phyloP scores from a whole-genome alignment of 2,797 vertebrate genomes.

The Antennarius maculatus region DNA sequence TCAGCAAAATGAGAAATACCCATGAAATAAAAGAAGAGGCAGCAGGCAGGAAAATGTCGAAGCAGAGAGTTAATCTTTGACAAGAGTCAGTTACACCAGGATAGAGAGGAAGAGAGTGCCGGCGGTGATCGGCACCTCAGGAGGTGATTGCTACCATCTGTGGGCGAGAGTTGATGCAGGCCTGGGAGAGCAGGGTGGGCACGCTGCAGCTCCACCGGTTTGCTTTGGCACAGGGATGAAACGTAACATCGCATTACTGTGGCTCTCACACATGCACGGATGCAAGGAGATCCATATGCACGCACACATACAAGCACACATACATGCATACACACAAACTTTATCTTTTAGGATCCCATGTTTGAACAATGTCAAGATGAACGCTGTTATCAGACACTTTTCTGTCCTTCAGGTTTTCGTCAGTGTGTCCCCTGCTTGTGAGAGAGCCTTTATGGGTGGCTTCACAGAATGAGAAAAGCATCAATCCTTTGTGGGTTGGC shows the following conservation, averaged over 20 bases:
- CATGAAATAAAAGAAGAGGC: conserved; percentile 31
- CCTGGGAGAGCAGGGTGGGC: conserved; percentile 61
- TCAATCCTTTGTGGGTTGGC: conserved; percentile 38
- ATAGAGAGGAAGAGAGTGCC: conserved; percentile 45
- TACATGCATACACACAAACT: conserved; percentile 6
- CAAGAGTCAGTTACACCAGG: conserved; percentile 54
- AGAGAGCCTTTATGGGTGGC: conserved; percentile 52
- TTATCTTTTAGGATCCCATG: conserved; percentile 31
- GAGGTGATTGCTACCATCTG: conserved; percentile 81
- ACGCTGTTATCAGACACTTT: conserved; percentile 58
- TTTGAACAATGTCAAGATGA: conserved; percentile 52
- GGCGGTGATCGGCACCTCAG: conserved; percentile 65
- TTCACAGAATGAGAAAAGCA: conserved; percentile 37
- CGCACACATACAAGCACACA: conserved; percentile 10
- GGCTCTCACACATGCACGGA: conserved; percentile 42
- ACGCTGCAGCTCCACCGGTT: conserved; percentile 60
- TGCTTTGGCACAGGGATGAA: conserved; percentile 72
- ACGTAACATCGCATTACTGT: conserved; percentile 53
- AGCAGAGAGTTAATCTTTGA: conserved; percentile 52
- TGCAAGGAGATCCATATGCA: conserved; percentile 12
- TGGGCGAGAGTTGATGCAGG: conserved; percentile 50
- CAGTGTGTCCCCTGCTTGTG: conserved; percentile 33
- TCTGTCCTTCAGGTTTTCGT: conserved; percentile 60
- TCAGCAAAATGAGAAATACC: conserved; percentile 30
- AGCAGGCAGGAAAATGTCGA: conserved; percentile 24